phyloP scores from a whole-genome alignment of 1,140 invertebrate species.

The Dryas iulia region DNA sequence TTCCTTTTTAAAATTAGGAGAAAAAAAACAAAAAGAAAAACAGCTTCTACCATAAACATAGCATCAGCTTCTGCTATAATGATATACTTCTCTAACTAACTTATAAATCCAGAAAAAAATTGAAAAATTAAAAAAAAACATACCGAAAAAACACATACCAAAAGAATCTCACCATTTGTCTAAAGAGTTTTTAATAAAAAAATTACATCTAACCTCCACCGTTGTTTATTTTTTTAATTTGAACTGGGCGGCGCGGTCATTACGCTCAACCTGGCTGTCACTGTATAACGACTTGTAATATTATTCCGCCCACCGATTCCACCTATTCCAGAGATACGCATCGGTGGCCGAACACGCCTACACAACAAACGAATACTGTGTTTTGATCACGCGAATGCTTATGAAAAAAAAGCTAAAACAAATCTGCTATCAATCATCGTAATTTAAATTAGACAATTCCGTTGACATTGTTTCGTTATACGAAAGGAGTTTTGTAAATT shows the following conservation, averaged over 20 bases:
- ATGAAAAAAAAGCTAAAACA: conserved; percentile 8
- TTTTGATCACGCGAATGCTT: conserved; percentile 31
- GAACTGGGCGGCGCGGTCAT: conserved; percentile 52
- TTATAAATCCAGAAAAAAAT: not conserved
- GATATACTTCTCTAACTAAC: no score
- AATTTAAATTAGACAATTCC: not conserved
- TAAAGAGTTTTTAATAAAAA: not conserved
- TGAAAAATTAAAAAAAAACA: not conserved
- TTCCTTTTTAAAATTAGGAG: no score
- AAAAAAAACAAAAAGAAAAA: no score
- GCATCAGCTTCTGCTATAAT: no score
- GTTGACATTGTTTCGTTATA: not conserved
- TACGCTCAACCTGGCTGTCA: conserved; percentile 52
- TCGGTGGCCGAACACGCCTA: conserved; percentile 63
- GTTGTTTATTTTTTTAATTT: conserved; percentile 44
- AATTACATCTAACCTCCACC: not conserved
- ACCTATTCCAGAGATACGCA: conserved; percentile 68
- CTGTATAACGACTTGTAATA: conserved; percentile 60
- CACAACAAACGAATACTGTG: conserved; percentile 49
- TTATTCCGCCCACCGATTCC: conserved; percentile 72
- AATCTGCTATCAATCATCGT: not conserved
- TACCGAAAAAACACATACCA: not conserved
- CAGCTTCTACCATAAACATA: no score
- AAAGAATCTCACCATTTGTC: not conserved
- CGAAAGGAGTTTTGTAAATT: not conserved